Base-by-base conservation (phyloP, 1,140 invertebrate genomes). In the Chrysomallon squamiferum region DNA sequence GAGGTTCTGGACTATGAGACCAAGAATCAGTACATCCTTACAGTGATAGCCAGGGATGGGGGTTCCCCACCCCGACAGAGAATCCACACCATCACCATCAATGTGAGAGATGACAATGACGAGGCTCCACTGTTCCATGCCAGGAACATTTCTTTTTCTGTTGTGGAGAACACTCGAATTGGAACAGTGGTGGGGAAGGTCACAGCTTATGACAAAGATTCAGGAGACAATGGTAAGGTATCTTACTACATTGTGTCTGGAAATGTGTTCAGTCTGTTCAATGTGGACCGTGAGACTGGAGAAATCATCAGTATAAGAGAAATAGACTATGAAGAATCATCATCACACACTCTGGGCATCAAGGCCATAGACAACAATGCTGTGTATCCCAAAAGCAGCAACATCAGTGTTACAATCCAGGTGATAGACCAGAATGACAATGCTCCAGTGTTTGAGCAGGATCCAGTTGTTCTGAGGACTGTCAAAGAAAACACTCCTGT, bases 191-290 rank as follows among this genome's bases (percentile, higher is more conserved):
- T 98, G 0, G 96, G 95, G 0, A 91, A 93, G 33, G 77, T 98
- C 49, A 54, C 62, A 22, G 77, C 76, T 1, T 61, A 74, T 33
- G 77, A 78, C 59, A 69, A 50, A 22, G 78, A 77, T 62, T 75
- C 68, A 25, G 96, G 98, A 88, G 95, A 97, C 90, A 97, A 95
- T 96, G 97, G 95, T 85, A 93, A 93, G 90, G 96, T 98, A 89
- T 94, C 95, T 89, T 98, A 98, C 89, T 96, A 97, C 91, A 97
- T 99, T 87, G 96, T 95, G 84, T 95, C 94, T 89, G 96, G 96
- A 88, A 98, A 98, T 91, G 92, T 96, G 89, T 95, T 95, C 68
- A 95, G 95, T 78, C 94, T 95, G 33, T 98, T 99, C 86, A 95
- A 95, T 67, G 95, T 99, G 69, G 95, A 98, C 87, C 96, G 96